Evolutionary conservation across 2,888 invertebrate genomes (phyloP).

Genomic region (Drosophila seclusa): DNA sequence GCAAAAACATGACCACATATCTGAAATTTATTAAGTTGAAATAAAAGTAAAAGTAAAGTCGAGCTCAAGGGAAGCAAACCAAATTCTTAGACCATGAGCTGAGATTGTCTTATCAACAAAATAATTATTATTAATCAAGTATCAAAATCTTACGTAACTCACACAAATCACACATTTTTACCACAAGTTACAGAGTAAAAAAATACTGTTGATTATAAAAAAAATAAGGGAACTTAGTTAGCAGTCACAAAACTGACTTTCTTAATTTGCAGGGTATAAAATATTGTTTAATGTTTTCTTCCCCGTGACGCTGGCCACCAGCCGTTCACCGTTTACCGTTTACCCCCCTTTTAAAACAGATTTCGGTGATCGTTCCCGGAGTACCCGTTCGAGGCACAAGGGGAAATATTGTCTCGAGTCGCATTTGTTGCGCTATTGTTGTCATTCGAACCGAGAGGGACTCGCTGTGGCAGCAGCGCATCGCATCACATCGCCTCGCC

Average conservation of each 20-base stretch:
- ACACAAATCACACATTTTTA: neutral
- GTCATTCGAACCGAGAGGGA: slow-evolving; percentile 50
- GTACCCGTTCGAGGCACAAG: slow-evolving; percentile 68
- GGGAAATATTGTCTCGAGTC: slow-evolving; percentile 78
- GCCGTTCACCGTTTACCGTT: slow-evolving; percentile 26
- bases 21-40: neutral
- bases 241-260: neutral
- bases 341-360: slow-evolving; percentile 34
- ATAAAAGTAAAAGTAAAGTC: too few relatives aligned
- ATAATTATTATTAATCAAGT: neutral
- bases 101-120: neutral
- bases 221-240: neutral
- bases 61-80: neutral
- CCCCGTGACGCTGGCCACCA: neutral
- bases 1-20: neutral
- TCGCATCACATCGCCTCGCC: slow-evolving; percentile 23
- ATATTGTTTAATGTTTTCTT: slow-evolving; percentile 19
- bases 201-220: neutral
- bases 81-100: neutral
- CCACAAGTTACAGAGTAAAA: neutral
- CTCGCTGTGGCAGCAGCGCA: slow-evolving; percentile 10
- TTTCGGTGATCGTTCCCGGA: slow-evolving; percentile 8
- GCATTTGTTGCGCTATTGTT: slow-evolving; percentile 72
- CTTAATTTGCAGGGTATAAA: slow-evolving; percentile 39
- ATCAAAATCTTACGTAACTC: neutral